These are phyloP conservation scores for Cliona cf. orientalis DNA, from an alignment of 37 sponge, comb jelly and placozoan genomes.

Conservation along the genomic window DNA sequence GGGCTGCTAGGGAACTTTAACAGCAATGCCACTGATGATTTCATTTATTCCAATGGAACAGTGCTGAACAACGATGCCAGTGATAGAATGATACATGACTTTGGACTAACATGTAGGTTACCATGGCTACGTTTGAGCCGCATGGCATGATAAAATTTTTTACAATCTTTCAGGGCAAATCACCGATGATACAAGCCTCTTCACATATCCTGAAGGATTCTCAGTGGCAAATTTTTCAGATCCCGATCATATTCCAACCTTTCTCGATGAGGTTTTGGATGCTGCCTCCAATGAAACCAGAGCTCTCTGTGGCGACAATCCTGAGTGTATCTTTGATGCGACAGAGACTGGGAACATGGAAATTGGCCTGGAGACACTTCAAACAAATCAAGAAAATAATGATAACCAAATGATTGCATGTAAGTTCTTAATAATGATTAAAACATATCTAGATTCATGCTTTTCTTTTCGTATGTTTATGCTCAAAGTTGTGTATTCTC, in stretches of 20 bases:
- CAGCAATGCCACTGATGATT: conserved; percentile 64
- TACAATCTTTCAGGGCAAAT: conserved; percentile 74
- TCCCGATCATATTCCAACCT: conserved; percentile 60
- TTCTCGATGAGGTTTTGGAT: conserved; percentile 44
- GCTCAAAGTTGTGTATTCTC: too few relatives aligned
- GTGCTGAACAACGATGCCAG: conserved; percentile 34
- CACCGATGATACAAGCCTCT: conserved; percentile 27
- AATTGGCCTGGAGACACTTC: conserved; percentile 39
- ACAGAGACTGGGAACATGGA: conserved; percentile 53
- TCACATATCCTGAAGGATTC: conserved; percentile 35
- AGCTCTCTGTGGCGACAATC: conserved; percentile 31
- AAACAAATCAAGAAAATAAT: too few relatives aligned
- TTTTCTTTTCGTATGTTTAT: too few relatives aligned
- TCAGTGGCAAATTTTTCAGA: conserved; percentile 21
- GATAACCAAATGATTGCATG: too few relatives aligned
- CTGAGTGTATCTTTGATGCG: conserved; percentile 60
- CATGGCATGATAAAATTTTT: too few relatives aligned
- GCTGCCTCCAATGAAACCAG: conserved; percentile 14
- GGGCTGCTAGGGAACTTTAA: conserved; percentile 82
- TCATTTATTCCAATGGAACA: conserved; percentile 64
- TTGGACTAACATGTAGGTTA: conserved; percentile 72
- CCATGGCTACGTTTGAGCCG: too few relatives aligned
- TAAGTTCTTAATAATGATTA: too few relatives aligned
- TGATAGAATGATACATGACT: conserved; percentile 68
- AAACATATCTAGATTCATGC: too few relatives aligned